Conservation (phyloP, 2,797 vertebrate species). For the Loris lydekkerianus region DNA sequence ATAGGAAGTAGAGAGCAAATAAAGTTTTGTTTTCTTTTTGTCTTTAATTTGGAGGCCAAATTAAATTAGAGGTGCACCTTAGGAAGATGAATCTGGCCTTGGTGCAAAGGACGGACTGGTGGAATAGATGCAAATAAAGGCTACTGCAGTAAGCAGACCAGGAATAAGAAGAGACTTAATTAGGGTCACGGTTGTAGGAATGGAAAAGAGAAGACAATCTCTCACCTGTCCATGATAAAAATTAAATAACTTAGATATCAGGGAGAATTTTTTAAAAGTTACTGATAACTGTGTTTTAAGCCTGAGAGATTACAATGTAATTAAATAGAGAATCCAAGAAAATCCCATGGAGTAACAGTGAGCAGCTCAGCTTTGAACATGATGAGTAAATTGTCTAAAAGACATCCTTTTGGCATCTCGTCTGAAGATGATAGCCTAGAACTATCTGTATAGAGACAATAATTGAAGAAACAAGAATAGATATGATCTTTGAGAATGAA, state of each 20-base stretch:
- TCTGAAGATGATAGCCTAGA: neutral
- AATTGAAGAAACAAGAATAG: conserved; percentile 42
- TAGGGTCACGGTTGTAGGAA: neutral
- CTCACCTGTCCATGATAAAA: neutral
- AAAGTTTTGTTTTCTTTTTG: conserved; percentile 25
- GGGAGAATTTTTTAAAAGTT: neutral
- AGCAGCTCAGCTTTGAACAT: neutral
- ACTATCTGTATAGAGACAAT: neutral
- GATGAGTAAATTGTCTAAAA: neutral
- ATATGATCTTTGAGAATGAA: neutral
- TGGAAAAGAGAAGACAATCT: conserved; percentile 21
- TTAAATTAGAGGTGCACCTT: conserved; percentile 19
- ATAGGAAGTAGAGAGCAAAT: neutral
- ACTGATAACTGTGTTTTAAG: neutral
- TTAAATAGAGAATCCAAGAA: conserved; percentile 28
- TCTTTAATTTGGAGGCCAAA: neutral
- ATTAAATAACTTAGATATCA: conserved; percentile 27
- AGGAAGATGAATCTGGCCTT: neutral
- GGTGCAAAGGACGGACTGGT: neutral
- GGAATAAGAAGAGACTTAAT: neutral
- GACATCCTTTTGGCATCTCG: neutral
- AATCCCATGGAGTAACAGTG: neutral
- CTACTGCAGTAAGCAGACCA: neutral
- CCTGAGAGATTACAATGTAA: neutral
- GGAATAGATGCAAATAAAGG: neutral